Percentiles rank a stretch among this genome's conserved stretches.
phyloP scores from a whole-genome alignment of 2,113 vertebrate species.

The Zosterops pallidus region DNA sequence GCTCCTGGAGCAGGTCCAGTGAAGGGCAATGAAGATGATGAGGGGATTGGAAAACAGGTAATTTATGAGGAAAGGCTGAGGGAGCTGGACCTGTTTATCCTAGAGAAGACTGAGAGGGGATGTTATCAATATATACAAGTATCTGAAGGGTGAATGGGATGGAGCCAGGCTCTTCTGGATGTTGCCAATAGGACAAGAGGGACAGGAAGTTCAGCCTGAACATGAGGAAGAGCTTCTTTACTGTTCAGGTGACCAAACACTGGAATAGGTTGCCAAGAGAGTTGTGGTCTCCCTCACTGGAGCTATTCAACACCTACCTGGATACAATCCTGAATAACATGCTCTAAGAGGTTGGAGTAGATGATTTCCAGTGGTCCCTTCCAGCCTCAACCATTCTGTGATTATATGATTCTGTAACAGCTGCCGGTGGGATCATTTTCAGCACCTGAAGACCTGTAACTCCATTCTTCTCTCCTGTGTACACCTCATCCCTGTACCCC shows the following conservation, averaged over 20 bases:
- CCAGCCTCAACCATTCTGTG: not conserved
- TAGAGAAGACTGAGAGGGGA: not conserved
- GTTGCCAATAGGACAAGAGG: not conserved
- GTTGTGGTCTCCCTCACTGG: not conserved
- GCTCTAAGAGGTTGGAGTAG: not conserved
- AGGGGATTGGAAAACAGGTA: not conserved
- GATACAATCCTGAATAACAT: not conserved
- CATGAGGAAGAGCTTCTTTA: not conserved
- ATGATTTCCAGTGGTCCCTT: not conserved
- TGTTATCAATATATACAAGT: not conserved
- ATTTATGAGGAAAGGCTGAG: not conserved
- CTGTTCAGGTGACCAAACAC: not conserved
- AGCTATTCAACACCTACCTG: not conserved
- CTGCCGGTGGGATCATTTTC: fast-evolving
- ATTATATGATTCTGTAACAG: not conserved
- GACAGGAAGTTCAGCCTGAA: not conserved
- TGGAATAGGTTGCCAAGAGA: not conserved
- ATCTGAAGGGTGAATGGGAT: not conserved
- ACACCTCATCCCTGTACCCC: not conserved
- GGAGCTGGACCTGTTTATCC: not conserved
- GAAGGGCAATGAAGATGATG: not conserved
- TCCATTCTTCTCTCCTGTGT: not conserved
- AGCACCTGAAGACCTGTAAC: not conserved
- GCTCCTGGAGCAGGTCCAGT: not conserved
- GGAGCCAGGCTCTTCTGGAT: not conserved